Percentiles rank a stretch among this genome's conserved stretches.
These are phyloP conservation scores for Terrapene triunguis DNA, from an alignment of 2,113 vertebrate species.

Conservation along the genomic window DNA sequence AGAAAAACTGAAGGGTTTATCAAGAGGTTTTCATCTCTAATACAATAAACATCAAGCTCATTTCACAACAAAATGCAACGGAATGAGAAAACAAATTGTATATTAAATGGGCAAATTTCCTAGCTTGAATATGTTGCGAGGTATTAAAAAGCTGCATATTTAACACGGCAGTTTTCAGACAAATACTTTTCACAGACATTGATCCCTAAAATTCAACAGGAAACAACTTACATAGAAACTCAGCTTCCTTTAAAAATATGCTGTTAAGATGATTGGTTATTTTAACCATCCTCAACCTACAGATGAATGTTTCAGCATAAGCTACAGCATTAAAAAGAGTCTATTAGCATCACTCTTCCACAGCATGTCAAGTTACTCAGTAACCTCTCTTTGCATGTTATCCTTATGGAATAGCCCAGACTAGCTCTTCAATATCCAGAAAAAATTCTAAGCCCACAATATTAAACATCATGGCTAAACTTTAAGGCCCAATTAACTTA, in stretches of 20 bases:
- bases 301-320: neutral
- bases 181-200: neutral
- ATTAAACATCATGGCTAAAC: neutral
- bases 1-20: constrained; percentile 14
- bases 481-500: neutral
- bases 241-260: neutral
- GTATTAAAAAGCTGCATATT: neutral
- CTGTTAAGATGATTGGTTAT: neutral
- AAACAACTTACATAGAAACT: neutral
- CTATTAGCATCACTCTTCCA: neutral
- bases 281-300: neutral
- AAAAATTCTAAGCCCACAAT: neutral
- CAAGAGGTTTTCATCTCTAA: constrained; percentile 26
- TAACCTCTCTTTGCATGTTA: accelerated
- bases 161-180: neutral
- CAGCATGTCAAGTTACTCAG: neutral
- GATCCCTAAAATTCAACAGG: neutral
- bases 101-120: neutral
- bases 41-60: constrained; percentile 12
- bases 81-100: constrained; percentile 37
- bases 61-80: constrained; percentile 30
- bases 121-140: neutral
- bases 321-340: neutral
- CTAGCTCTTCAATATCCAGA: neutral
- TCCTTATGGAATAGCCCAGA: neutral